These are phyloP conservation scores for Nixonia krombeini DNA, from an alignment of 1,140 invertebrate genomes.

Conservation along the genomic window DNA sequence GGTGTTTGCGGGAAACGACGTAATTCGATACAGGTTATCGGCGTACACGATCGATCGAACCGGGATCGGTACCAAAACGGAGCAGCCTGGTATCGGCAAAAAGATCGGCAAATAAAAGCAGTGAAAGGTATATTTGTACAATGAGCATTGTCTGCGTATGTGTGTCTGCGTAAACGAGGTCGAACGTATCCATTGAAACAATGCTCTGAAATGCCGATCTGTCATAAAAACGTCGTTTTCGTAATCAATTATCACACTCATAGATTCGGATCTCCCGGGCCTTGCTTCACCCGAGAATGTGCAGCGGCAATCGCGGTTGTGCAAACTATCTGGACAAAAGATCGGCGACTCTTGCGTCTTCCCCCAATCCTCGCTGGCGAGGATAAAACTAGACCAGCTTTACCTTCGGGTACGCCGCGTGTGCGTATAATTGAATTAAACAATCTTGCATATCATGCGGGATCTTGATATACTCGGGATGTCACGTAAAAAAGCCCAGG, in stretches of 20 bases:
- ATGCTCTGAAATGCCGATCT: constrained; percentile 15
- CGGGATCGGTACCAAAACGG: constrained; percentile 36
- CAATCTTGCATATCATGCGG: constrained; percentile 21
- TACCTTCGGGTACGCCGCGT: too few relatives aligned
- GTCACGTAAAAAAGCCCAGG: background rate
- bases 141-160: constrained; percentile 57
- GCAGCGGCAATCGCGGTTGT: too few relatives aligned
- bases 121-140: constrained; percentile 48
- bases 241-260: constrained; percentile 28
- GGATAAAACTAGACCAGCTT: too few relatives aligned
- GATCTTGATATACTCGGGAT: constrained; percentile 25
- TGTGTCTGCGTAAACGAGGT: constrained; percentile 49
- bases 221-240: constrained; percentile 33
- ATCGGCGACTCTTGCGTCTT: background rate
- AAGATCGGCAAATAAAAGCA: constrained; percentile 44
- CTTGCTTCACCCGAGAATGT: too few relatives aligned
- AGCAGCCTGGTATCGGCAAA: constrained; percentile 32
- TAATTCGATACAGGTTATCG: constrained; percentile 43
- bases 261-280: constrained; percentile 4
- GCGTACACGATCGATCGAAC: constrained; percentile 27
- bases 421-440: too few relatives aligned
- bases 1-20: constrained; percentile 46
- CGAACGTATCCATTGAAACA: constrained; percentile 44
- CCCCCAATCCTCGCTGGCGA: too few relatives aligned
- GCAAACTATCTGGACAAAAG: background rate